Evolutionary conservation across 2,888 invertebrate genomes (phyloP).

Genomic region (Mechanitis messenoides): DNA sequence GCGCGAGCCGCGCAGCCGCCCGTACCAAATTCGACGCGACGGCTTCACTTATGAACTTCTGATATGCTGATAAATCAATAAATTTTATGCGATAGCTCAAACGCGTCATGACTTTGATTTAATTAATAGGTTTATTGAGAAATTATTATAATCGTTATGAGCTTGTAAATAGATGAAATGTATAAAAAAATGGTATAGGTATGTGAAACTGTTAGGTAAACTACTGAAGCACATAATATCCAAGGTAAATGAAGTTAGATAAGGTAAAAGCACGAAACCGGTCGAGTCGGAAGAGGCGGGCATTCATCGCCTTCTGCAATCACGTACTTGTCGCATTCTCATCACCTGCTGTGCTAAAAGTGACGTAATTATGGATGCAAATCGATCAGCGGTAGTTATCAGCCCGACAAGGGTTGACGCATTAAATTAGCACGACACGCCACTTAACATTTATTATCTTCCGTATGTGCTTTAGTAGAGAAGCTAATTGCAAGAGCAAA

Average conservation of each 20-base stretch:
- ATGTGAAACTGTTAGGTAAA: neutral
- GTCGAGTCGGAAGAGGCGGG: conserved; percentile 65
- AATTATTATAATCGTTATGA: conserved; percentile 12
- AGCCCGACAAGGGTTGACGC: conserved; percentile 65
- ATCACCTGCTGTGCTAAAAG: conserved; percentile 72
- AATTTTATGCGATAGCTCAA: conserved; percentile 49
- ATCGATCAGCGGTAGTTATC: conserved; percentile 73
- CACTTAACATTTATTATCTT: conserved; percentile 66
- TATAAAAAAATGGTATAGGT: too few relatives aligned
- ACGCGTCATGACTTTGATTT: conserved; percentile 38
- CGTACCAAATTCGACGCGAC: conserved; percentile 65
- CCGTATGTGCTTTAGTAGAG: conserved; percentile 61
- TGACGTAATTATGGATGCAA: conserved; percentile 76
- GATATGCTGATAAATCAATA: conserved; percentile 72
- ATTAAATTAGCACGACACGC: conserved; percentile 70
- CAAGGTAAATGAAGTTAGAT: conserved; percentile 18
- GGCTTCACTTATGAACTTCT: conserved; percentile 63
- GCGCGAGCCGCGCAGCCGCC: conserved; percentile 55
- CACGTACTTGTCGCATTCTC: conserved; percentile 74
- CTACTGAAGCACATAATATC: conserved; percentile 3
- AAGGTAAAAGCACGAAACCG: conserved; percentile 58
- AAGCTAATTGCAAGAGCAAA: conserved; percentile 50
- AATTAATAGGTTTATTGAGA: conserved; percentile 30
- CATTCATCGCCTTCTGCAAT: conserved; percentile 55
- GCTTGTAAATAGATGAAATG: conserved; percentile 1